Conservation (phyloP, 2,113 vertebrate species). For the Pygoscelis antarcticus region DNA sequence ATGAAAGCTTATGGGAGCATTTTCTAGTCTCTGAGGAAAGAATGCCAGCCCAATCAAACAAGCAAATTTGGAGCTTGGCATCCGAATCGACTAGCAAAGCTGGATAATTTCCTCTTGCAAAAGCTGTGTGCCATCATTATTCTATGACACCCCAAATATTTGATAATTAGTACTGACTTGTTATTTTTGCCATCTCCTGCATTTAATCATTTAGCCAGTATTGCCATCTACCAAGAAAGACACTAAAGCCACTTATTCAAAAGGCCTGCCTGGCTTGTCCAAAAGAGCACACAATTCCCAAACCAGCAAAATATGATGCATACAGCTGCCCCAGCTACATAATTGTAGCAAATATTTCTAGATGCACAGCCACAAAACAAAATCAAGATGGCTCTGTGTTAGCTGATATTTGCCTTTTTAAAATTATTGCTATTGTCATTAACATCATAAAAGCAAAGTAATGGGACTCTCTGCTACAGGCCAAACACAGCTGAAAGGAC, state of each 20-base stretch:
- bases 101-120: constrained; percentile 13
- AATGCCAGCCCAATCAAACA: background rate
- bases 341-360: constrained; percentile 22
- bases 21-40: background rate
- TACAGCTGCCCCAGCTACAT: background rate
- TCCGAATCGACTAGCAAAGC: background rate
- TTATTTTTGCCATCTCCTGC: constrained; percentile 12
- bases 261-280: background rate
- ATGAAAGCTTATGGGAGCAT: constrained; percentile 40
- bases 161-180: constrained; percentile 10
- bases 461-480: background rate
- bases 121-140: constrained; percentile 14
- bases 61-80: background rate
- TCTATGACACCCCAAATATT: background rate
- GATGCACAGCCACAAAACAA: background rate
- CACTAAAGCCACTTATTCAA: background rate
- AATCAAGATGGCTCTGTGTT: constrained; percentile 3
- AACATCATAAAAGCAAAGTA: background rate
- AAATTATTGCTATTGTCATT: background rate
- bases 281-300: constrained; percentile 1
- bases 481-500: background rate
- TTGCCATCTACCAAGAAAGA: background rate
- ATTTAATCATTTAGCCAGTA: background rate
- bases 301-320: background rate
- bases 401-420: background rate